A percentile compares a stretch with the other conserved stretches of the same genome.
Conservation (phyloP, 2,888 invertebrate genomes). For the Drosophila affinis region DNA sequence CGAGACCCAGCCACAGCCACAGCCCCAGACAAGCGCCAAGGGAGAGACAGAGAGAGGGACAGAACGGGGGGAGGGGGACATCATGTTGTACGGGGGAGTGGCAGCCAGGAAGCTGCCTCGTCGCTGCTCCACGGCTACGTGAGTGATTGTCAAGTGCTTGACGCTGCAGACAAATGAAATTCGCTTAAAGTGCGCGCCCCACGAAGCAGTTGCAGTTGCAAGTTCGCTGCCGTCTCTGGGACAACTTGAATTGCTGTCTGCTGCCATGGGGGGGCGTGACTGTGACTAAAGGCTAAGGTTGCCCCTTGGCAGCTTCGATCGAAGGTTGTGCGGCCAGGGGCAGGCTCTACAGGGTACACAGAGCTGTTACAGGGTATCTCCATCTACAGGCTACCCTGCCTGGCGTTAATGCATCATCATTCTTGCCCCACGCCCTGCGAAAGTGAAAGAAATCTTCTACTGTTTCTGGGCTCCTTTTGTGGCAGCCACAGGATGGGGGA, state of each 20-base stretch:
- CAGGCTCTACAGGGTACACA: not conserved
- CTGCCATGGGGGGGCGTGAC: constrained; percentile 62
- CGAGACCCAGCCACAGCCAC: constrained; percentile 18
- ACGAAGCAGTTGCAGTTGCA: constrained; percentile 38
- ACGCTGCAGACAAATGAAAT: constrained; percentile 80
- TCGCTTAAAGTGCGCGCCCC: constrained; percentile 75
- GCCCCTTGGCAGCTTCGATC: not conserved
- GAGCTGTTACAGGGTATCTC: constrained; percentile 36
- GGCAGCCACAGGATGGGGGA: not conserved
- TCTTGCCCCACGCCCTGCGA: constrained; percentile 19
- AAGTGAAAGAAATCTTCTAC: constrained; percentile 1
- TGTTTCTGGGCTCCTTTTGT: constrained; percentile 22
- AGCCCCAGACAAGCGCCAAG: constrained; percentile 28
- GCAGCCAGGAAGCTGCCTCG: constrained; percentile 52
- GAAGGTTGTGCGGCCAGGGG: not conserved
- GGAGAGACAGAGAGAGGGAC: constrained; percentile 8
- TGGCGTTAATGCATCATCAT: constrained; percentile 22
- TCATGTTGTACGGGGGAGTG: constrained; percentile 28
- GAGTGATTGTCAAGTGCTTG: constrained; percentile 81
- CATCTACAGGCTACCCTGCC: not conserved
- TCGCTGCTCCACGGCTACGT: constrained; percentile 58
- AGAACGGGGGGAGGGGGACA: not conserved
- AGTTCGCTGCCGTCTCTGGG: constrained; percentile 55
- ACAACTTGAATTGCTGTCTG: constrained; percentile 66
- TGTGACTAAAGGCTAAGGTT: constrained; percentile 36